phyloP scores from a whole-genome alignment of 1,140 invertebrate genomes.

The Pseudomyrmex gracilis region DNA sequence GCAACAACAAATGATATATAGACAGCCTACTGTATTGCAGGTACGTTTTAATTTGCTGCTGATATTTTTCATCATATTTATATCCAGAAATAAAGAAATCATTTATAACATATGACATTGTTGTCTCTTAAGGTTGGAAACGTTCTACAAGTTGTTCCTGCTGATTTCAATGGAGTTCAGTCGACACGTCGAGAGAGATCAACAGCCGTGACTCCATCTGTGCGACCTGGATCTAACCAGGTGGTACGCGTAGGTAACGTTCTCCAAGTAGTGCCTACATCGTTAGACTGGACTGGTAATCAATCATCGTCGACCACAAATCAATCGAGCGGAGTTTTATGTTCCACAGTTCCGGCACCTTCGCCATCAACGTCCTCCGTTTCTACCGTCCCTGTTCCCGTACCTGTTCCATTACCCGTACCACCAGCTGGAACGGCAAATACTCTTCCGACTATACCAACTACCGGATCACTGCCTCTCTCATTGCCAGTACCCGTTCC shows the following conservation, averaged over 20 bases:
- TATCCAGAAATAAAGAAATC: not conserved
- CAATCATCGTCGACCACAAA: slow-evolving; percentile 49
- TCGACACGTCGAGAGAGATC: slow-evolving; percentile 55
- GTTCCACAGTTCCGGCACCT: slow-evolving; percentile 58
- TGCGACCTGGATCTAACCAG: slow-evolving; percentile 72
- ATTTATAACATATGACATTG: slow-evolving; percentile 2
- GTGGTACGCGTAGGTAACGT: slow-evolving; percentile 86
- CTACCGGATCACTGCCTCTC: slow-evolving; percentile 36
- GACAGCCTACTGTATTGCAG: slow-evolving; percentile 82
- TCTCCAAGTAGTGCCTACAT: slow-evolving; percentile 85
- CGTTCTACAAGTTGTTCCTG: slow-evolving; percentile 82
- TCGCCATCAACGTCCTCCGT: slow-evolving; percentile 58
- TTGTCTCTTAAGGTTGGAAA: slow-evolving; percentile 79
- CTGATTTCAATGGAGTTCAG: slow-evolving; percentile 65
- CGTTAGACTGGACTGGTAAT: slow-evolving; percentile 77
- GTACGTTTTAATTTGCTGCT: slow-evolving; percentile 63
- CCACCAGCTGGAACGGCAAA: slow-evolving; percentile 49
- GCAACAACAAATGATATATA: slow-evolving; percentile 76
- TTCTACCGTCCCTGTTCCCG: slow-evolving; percentile 75
- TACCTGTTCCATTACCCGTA: slow-evolving; percentile 74
- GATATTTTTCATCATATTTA: not conserved
- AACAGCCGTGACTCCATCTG: slow-evolving; percentile 14
- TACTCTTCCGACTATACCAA: slow-evolving; percentile 50
- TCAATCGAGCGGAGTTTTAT: slow-evolving; percentile 57
- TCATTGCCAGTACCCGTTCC: slow-evolving; percentile 74